Evolutionary conservation across 64 coral and sea anemone species (phyloP).

Genomic region (Dendronephthya gigantea): DNA sequence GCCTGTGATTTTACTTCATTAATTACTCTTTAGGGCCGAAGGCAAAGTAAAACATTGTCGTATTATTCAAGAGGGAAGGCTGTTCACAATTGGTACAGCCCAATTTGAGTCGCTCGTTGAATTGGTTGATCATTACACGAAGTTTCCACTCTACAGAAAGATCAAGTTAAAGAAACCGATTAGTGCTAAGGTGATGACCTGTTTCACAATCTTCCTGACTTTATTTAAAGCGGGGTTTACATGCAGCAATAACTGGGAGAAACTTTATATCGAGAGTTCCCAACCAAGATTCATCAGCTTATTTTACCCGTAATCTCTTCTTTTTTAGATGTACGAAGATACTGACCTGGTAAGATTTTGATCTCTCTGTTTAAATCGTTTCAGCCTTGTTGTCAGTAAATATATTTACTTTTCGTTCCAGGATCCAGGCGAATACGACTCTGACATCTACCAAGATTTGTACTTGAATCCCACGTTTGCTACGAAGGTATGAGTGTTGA

Average conservation of each 20-base stretch:
- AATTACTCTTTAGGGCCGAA: conserved; percentile 59
- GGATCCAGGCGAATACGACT: background rate
- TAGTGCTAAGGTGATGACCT: conserved; percentile 57
- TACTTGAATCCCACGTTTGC: background rate
- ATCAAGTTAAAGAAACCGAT: conserved; percentile 82
- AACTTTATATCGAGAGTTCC: no score
- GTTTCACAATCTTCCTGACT: background rate
- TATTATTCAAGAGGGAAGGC: conserved; percentile 72
- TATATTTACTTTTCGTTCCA: background rate
- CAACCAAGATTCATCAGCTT: background rate
- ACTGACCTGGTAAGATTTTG: background rate
- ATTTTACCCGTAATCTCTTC: background rate
- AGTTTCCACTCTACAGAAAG: conserved; percentile 73
- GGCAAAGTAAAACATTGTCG: conserved; percentile 96
- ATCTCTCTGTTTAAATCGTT: background rate
- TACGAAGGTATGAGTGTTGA: background rate
- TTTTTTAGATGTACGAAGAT: background rate
- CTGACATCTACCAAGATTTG: background rate
- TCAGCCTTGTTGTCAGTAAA: background rate
- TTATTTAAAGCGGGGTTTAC: no score
- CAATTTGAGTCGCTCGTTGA: conserved; percentile 99
- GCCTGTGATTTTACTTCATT: background rate
- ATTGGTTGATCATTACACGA: conserved; percentile 86
- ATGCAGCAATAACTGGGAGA: no score
- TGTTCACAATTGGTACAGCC: conserved; percentile 85